Conservation (phyloP, 2,888 invertebrate species). For the Stratiomys singularior region DNA sequence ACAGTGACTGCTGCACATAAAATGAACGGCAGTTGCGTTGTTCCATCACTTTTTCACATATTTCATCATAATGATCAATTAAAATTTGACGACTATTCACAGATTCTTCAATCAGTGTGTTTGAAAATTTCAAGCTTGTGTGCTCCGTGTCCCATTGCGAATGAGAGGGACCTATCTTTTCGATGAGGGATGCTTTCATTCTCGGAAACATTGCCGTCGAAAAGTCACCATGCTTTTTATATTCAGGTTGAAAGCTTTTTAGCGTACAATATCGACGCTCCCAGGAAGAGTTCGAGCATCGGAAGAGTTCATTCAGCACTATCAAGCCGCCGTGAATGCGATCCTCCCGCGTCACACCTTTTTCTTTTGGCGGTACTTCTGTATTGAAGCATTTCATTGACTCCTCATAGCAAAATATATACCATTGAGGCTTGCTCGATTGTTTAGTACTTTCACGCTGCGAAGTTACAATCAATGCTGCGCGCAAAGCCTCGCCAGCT, state of each 20-base stretch:
- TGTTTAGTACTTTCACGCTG: conserved; percentile 96
- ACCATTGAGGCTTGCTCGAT: conserved; percentile 89
- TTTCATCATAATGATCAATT: conserved; percentile 82
- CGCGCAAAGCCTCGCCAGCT: conserved; percentile 93
- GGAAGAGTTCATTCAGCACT: conserved; percentile 91
- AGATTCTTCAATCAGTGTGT: conserved; percentile 80
- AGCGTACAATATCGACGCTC: conserved; percentile 81
- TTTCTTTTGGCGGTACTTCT: conserved; percentile 73
- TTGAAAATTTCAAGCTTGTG: conserved; percentile 55
- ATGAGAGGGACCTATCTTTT: conserved; percentile 60
- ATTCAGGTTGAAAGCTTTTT: conserved; percentile 69
- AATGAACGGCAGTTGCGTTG: conserved; percentile 79
- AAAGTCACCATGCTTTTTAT: conserved; percentile 57
- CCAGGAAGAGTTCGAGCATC: conserved; percentile 90
- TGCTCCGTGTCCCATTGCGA: conserved; percentile 60
- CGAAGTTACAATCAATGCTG: conserved; percentile 93
- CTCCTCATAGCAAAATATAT: conserved; percentile 92
- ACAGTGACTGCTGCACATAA: conserved; percentile 87
- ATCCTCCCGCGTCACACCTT: conserved; percentile 87
- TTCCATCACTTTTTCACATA: conserved; percentile 80
- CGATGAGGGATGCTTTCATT: conserved; percentile 66
- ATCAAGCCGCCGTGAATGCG: conserved; percentile 92
- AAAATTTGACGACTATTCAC: conserved; percentile 86
- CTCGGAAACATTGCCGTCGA: conserved; percentile 63
- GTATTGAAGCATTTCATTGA: conserved; percentile 76